These are phyloP conservation scores for Gracilinanus agilis DNA, from an alignment of 2,113 vertebrate species.

Conservation along the genomic window DNA sequence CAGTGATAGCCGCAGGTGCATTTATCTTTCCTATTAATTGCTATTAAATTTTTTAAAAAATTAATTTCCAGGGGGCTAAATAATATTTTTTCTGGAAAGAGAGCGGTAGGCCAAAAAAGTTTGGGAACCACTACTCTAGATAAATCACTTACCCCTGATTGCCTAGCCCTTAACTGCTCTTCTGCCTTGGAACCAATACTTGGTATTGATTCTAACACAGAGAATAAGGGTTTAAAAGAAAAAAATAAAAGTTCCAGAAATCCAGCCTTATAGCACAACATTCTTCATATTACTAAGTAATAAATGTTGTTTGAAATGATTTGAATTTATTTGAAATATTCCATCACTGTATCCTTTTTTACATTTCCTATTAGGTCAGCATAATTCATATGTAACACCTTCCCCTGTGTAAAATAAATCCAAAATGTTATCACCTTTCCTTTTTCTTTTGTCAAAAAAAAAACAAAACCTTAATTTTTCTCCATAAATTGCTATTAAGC, in stretches of 20 bases:
- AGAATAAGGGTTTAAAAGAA: too few species aligned
- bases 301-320: neutral
- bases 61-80: too few species aligned
- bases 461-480: neutral
- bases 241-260: neutral
- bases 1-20: too few species aligned
- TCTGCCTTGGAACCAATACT: too few species aligned
- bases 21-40: too few species aligned
- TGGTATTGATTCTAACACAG: too few species aligned
- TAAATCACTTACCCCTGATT: too few species aligned
- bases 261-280: neutral
- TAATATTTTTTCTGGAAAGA: too few species aligned
- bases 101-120: too few species aligned
- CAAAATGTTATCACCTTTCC: neutral
- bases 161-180: too few species aligned
- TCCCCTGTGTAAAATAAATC: neutral
- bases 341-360: neutral
- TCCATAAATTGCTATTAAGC: neutral
- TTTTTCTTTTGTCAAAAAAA: neutral
- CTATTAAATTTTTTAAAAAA: too few species aligned
- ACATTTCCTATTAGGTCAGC: neutral
- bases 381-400: neutral
- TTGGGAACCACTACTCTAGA: too few species aligned
- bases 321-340: neutral
- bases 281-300: neutral